Conservation (phyloP, 2,888 invertebrate species). For the Volucella inflata region DNA sequence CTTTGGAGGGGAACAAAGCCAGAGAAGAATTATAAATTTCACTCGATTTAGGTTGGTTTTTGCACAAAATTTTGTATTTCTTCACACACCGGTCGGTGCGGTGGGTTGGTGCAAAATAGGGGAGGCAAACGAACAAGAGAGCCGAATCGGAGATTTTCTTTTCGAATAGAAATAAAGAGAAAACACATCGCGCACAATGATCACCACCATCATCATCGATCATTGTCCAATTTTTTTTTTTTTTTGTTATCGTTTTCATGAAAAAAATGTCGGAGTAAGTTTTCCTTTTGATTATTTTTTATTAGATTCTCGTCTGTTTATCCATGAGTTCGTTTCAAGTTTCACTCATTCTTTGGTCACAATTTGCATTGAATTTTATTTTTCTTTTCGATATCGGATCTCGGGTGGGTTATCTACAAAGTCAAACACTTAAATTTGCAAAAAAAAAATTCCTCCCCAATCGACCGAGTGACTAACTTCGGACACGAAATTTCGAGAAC, state of each 20-base stretch:
- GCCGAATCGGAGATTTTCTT: conserved; percentile 24
- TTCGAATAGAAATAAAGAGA: conserved; percentile 49
- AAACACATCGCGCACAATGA: conserved; percentile 58
- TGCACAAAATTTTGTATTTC: conserved; percentile 32
- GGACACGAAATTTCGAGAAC: conserved; percentile 1
- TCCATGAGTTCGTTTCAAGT: conserved; percentile 33
- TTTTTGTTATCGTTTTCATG: conserved; percentile 34
- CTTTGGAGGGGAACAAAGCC: not conserved
- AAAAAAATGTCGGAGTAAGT: conserved; percentile 40
- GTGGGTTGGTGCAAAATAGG: not conserved
- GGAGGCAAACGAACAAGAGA: not conserved
- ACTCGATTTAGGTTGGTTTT: conserved; percentile 48
- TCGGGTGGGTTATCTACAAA: conserved; percentile 37
- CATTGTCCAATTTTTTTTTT: conserved; percentile 59
- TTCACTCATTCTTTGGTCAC: conserved; percentile 21
- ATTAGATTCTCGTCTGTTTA: conserved; percentile 19
- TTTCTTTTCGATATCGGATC: conserved; percentile 6
- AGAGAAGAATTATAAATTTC: conserved; percentile 64
- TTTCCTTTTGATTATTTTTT: conserved; percentile 16
- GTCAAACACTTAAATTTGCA: conserved; percentile 19
- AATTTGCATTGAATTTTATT: conserved; percentile 22
- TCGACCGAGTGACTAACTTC: not conserved
- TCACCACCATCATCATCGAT: conserved; percentile 68
- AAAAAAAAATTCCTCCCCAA: conserved; percentile 7
- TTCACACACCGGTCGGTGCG: conserved; percentile 28